Evolutionary conservation across 2,797 vertebrate genomes (phyloP), one percentile per base, ranked within the genome.

Genomic region (Calcarius lapponicus): DNA sequence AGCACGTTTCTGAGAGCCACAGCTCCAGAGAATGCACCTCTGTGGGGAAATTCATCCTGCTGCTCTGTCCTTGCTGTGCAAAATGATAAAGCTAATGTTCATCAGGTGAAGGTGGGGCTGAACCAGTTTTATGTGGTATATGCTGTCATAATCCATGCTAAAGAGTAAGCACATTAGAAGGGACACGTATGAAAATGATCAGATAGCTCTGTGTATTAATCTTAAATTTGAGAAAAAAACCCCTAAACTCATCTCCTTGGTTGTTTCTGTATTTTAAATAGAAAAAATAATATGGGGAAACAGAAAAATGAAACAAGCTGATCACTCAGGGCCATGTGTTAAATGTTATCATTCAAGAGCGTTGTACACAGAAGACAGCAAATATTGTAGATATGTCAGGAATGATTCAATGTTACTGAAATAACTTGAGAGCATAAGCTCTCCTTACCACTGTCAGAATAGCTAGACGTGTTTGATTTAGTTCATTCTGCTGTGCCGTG

Each of bases 401-500:
- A 64, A 93, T 92, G 89, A 86, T 91, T 92, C 92, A 94, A 7
- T 32, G 56, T 84, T 95, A 53, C 87, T 79, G 87, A 94, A 96
- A 94, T 86, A 95, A 91, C 91, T 93, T 0, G 38, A 81, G 89
- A 97, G 86, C 78, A 92, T 86, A 90, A 95, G 86, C 94, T 93
- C 76, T 91, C 48, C 87, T 88, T 87, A 67, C 75, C 53, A 45
- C 80, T 92, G 93, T 76, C 89, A 92, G 93, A 90, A 81, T 8
- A 93, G 90, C 91, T 70, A 70, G 90, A 70, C 6, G 1, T 72
- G 73, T 93, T 94, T 96, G 91, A 95, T 94, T 92, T 86, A 93
- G 91, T 70, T 94, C 91, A 78, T 50, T 73, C 73, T 90, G 74
- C 92, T 80, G 69, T n/a, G 67, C 90, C 6, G 6, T 67, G 90